Base-by-base conservation (phyloP, 53 echinoderm and acorn worm genomes). In the Antedon mediterranea region DNA sequence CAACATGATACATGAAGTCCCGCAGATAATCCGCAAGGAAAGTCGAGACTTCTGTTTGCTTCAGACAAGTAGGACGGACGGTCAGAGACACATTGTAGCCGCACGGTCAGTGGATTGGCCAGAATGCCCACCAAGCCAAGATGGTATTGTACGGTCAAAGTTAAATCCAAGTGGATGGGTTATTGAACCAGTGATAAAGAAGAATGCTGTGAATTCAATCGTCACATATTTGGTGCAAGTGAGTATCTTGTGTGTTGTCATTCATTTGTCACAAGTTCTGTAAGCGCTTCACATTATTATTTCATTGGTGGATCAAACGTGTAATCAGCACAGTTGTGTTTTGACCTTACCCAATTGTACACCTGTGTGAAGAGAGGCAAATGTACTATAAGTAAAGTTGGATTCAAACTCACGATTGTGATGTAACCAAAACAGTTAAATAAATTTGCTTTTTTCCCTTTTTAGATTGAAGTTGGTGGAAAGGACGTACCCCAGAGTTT, bases 161-260 rank as follows among this genome's bases (percentile, higher is more conserved):
- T 77, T 93, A 0, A 34, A 81, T 18, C 93, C 93, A 30, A 93
- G 93, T 33, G 93, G 93, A 28, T 93, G 93, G 93, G 82, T 93
- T 18, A 90, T 93, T 14, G 93, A 93, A 75, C 88, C 93, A 23
- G 88, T 82, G 3, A 82, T 84, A 11, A 76, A 85, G 28, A 78
- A 28, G 4, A 73, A 74, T 31, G 83, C 74, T 30, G 85, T 78
- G 30, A 86, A 79, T 84, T 93, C 93, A 0, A 90, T 93, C 87
- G 93, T 93, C 75, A 93, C 93, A 15, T 93, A 93, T 78, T 71
- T 93, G 15, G 83, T 78, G 28, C 93, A 93, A 81, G 93, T 90
- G 72, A 78, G 83, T 76, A 11, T 79, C 23, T 31, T 71, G 5
- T 28, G n/a, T n/a, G n/a, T n/a, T n/a, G n/a, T n/a, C n/a, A n/a